phyloP scores from a whole-genome alignment of 2,113 vertebrate genomes.

The Grus americana region DNA sequence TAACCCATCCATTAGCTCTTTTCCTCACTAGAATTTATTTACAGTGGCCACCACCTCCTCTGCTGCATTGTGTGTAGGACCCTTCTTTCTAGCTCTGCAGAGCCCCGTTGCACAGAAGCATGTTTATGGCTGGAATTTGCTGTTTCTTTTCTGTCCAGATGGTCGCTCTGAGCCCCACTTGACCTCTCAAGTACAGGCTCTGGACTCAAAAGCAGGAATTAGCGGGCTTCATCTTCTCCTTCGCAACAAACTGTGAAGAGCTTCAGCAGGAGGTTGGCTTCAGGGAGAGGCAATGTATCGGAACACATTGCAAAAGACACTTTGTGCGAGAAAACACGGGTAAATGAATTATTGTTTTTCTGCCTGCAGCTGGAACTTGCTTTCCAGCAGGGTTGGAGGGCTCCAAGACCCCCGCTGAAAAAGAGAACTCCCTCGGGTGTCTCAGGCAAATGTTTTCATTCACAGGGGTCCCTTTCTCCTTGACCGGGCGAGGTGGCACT shows the following conservation, averaged over 20 bases:
- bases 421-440: background rate
- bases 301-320: constrained; percentile 19
- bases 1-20: background rate
- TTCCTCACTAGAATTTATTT: background rate
- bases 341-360: background rate
- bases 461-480: background rate
- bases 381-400: background rate
- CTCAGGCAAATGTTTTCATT: background rate
- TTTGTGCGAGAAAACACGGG: background rate
- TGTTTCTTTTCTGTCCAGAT: constrained; percentile 39
- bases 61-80: rapidly evolving
- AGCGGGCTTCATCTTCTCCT: constrained; percentile 18
- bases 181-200: background rate
- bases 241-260: constrained; percentile 4
- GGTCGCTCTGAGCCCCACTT: background rate
- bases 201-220: background rate
- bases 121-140: background rate
- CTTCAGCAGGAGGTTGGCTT: constrained; percentile 51
- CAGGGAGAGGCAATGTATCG: constrained; percentile 5
- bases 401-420: background rate
- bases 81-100: background rate
- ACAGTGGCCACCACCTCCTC: background rate
- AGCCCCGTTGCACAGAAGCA: background rate
- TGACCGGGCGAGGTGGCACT: background rate
- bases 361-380: background rate